Evolutionary conservation across 2,888 invertebrate genomes (phyloP), one percentile per base, ranked within the genome.

Genomic region (Drosophila borborema): DNA sequence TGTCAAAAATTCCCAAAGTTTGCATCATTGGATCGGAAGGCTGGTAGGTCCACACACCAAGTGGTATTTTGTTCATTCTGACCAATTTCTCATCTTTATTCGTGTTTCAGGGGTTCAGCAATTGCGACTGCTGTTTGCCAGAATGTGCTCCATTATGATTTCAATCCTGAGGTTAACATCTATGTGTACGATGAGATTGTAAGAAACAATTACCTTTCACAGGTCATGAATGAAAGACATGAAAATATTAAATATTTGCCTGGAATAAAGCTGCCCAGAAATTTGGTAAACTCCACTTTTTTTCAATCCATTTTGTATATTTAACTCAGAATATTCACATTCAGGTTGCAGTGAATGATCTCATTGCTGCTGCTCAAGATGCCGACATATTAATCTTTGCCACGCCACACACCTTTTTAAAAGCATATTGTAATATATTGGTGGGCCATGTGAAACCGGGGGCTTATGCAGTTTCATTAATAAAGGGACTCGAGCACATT

Each of bases 341-440:
- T 16, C 90, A 98, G 98, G 95, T 98, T 64, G 99, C 99, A 8
- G 94, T 98, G 51, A 97, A 99, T 1, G 98, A 98, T 92, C 95
- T 99, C 16, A 95, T 96, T 1, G 97, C 97, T 58, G 96, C 98
- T 41, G 97, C 97, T 0, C 95, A 95, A 89, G 96, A 97, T 91
- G 98, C 98, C 0, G 99, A 99, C 92, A 95, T 99, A 78, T 94
- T 99, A 34, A 96, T 99, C 75, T 99, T 99, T 93, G 99, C 99
- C 40, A 95, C 99, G 18, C 99, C 99, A n/a, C 99, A 99, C 94
- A 98, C 98, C 94, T 99, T 99, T 92, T 96, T 99, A 53, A 94
- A 95, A 70, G 95, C 96, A 40, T 94, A 98, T 87, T 98, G 98
- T 93, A 95, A 96, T 56, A 96, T 96, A 53, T 94, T 99, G 54